Percentiles rank a stretch among this genome's conserved stretches.
Evolutionary conservation across 2,888 invertebrate species (phyloP).

Genomic region (Caradrina clavipalpis): DNA sequence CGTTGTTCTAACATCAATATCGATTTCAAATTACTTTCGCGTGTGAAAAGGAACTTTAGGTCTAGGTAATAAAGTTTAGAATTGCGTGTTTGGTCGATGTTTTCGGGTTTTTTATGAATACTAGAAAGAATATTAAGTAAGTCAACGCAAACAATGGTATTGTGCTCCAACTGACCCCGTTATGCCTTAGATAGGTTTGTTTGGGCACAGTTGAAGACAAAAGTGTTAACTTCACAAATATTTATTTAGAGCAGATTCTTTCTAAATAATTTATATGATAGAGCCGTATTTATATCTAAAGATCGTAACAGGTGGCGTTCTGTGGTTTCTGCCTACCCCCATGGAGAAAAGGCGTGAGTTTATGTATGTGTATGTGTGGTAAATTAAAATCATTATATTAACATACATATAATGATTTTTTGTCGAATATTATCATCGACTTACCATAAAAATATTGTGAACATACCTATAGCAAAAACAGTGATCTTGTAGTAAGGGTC

Average conservation of each 20-base stretch:
- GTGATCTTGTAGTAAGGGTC: no score
- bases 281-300: no score
- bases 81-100: conserved; percentile 44
- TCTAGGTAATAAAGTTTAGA: conserved; percentile 41
- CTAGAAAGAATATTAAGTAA: conserved; percentile 54
- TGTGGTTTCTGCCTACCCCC: no score
- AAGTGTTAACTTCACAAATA: conserved; percentile 20
- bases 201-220: conserved; percentile 42
- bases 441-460: no score
- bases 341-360: no score
- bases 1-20: conserved; percentile 45
- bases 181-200: conserved; percentile 59
- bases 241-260: background rate
- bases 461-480: no score
- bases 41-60: conserved; percentile 51
- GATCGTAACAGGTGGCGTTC: no score
- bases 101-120: conserved; percentile 51
- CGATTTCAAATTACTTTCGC: conserved; percentile 43
- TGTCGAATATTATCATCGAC: no score
- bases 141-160: conserved; percentile 69
- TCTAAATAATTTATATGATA: no score
- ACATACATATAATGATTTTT: no score
- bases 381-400: no score
- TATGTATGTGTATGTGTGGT: no score
- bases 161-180: conserved; percentile 77